These are phyloP conservation scores for Diabrotica virgifera DNA, from an alignment of 1,140 invertebrate genomes.

Conservation along the genomic window DNA sequence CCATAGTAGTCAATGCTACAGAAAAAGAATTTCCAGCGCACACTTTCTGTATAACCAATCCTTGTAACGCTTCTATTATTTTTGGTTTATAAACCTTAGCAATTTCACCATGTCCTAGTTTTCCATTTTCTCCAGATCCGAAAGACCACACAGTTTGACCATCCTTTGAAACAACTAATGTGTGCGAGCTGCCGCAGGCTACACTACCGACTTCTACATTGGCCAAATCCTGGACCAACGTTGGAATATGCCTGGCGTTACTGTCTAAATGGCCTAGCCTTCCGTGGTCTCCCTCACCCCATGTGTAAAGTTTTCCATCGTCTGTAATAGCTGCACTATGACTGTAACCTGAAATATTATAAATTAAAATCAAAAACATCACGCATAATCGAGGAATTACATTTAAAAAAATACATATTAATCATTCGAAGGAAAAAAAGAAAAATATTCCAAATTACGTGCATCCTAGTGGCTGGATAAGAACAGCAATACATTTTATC, in stretches of 20 bases:
- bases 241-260: slow-evolving; percentile 55
- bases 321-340: slow-evolving; percentile 60
- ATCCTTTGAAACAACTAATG: slow-evolving; percentile 60
- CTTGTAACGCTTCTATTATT: slow-evolving; percentile 61
- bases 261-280: slow-evolving; percentile 59
- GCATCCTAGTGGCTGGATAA: too few relatives aligned
- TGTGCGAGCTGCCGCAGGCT: slow-evolving; percentile 64
- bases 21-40: slow-evolving; percentile 61
- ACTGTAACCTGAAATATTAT: slow-evolving; percentile 51
- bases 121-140: slow-evolving; percentile 61
- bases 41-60: slow-evolving; percentile 59
- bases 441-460: too few relatives aligned
- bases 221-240: slow-evolving; percentile 56
- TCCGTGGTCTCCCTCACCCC: slow-evolving; percentile 66
- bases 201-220: slow-evolving; percentile 60
- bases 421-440: too few relatives aligned
- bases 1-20: slow-evolving; percentile 58
- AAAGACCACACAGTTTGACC: slow-evolving; percentile 66
- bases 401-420: too few relatives aligned
- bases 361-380: too few relatives aligned
- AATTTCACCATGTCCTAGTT: slow-evolving; percentile 61
- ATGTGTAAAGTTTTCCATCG: slow-evolving; percentile 57
- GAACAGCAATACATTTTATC: too few relatives aligned
- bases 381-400: too few relatives aligned
- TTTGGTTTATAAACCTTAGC: slow-evolving; percentile 59